Base-by-base conservation (phyloP, 2,797 vertebrate genomes). In the Salarias fasciatus region DNA sequence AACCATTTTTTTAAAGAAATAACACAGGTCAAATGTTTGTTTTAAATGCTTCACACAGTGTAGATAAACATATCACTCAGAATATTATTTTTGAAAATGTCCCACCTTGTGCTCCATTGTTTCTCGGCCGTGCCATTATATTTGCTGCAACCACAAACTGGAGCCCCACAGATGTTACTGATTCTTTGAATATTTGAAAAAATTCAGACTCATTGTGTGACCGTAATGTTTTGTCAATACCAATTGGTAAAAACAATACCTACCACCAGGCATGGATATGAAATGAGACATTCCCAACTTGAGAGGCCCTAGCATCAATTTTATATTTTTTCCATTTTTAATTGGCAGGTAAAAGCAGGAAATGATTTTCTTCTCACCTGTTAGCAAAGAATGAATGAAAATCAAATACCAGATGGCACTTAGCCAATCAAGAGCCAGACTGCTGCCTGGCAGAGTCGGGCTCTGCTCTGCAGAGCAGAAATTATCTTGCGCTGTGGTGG, bases 331-430 rank as follows among this genome's bases (percentile, higher is more conserved):
- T 65, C 40, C 5, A 56, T 55, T 46, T 8, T 15, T 73, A 75
- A 75, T 63, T 69, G 15, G 57, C 62, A 67, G 53, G 53, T 78
- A 28, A 60, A 68, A 72, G 31, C 14, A 64, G 11, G 42, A 38
- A 51, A 42, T 50, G 30, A 41, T 57, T 33, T 56, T 49, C 10
- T 8, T 63, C 8, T 56, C 0, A 8, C 15, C 41, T 54, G 37
- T 61, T 45, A 42, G 31, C 14, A 35, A 41, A 13, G 24, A 58
- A 53, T 54, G 11, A 31, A 57, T 48, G 18, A 36, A 51, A 43
- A 28, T 40, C 40, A 59, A 14, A 69, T 11, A 47, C 36, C 60
- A 80, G 72, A 55, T 67, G 66, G 64, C 59, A 61, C 40, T 68
- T 44, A 53, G 38, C 53, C 61, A 53, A 38, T 72, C 18, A 24